phyloP scores from a whole-genome alignment of 2,888 invertebrate genomes.

The Slavum lentiscoides region DNA sequence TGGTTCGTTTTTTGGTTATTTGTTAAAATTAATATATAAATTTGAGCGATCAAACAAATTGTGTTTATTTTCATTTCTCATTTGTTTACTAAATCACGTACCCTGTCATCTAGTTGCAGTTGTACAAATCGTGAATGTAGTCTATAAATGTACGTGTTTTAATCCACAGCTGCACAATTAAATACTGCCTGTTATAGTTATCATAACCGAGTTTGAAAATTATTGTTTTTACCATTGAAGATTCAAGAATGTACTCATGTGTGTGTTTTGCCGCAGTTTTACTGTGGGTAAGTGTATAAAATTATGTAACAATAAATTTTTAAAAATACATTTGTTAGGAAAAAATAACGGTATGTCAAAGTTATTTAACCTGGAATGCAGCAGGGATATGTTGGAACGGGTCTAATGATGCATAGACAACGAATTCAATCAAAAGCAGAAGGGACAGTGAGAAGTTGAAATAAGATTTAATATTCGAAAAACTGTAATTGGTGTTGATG shows the following conservation, averaged over 20 bases:
- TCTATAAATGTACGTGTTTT: background rate
- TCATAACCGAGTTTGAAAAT: background rate
- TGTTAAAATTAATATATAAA: conserved; percentile 22
- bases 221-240: conserved; percentile 7
- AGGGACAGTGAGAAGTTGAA: too few species aligned
- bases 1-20: background rate
- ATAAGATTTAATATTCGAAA: too few species aligned
- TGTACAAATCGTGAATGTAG: background rate
- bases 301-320: too few species aligned
- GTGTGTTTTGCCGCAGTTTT: background rate
- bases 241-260: background rate
- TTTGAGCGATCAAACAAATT: conserved; percentile 15
- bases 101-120: conserved; percentile 2
- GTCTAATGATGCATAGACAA: too few species aligned
- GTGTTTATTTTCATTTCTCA: conserved; percentile 10
- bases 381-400: too few species aligned
- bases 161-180: background rate
- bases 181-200: background rate
- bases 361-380: too few species aligned
- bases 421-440: too few species aligned
- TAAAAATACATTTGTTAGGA: too few species aligned
- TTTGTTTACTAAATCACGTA: conserved; percentile 9
- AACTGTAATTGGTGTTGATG: too few species aligned
- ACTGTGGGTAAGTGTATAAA: conserved; percentile 16
- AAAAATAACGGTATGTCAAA: too few species aligned